phyloP scores from a whole-genome alignment of 2,113 vertebrate species.

The Scortum barcoo region DNA sequence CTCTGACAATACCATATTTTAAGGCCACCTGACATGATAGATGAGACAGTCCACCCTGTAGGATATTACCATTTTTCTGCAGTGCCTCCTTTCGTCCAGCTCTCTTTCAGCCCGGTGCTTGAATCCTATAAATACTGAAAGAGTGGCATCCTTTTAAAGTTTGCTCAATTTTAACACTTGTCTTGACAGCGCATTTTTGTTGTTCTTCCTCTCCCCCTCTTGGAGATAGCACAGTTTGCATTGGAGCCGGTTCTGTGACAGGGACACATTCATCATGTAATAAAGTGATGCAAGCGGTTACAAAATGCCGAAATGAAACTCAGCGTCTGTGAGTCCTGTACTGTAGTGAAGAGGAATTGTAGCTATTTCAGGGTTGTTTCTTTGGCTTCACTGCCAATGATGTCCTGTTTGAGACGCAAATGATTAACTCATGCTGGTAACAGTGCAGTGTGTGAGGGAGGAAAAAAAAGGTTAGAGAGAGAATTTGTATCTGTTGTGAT shows the following conservation, averaged over 20 bases:
- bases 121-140: conserved; percentile 75
- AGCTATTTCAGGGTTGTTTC: conserved; percentile 53
- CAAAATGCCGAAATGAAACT: conserved; percentile 69
- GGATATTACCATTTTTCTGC: conserved; percentile 75
- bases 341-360: conserved; percentile 50
- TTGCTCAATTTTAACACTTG: conserved; percentile 68
- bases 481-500: neutral
- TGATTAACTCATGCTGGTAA: conserved; percentile 21
- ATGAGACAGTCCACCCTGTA: conserved; percentile 64
- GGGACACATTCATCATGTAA: conserved; percentile 82
- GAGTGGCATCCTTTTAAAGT: conserved; percentile 68
- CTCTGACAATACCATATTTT: conserved; percentile 62
- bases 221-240: conserved; percentile 71
- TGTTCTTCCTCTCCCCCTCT: neutral
- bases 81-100: conserved; percentile 46
- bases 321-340: conserved; percentile 49
- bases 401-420: conserved; percentile 40
- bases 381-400: conserved; percentile 55
- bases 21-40: conserved; percentile 68
- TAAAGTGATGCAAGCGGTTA: conserved; percentile 76
- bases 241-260: conserved; percentile 72
- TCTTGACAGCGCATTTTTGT: conserved; percentile 66
- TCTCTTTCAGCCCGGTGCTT: conserved; percentile 51
- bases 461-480: neutral
- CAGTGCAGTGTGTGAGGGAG: neutral